Evolutionary conservation across 2,888 invertebrate genomes (phyloP), one percentile per base, ranked within the genome.

Genomic region (Cabera pusaria): DNA sequence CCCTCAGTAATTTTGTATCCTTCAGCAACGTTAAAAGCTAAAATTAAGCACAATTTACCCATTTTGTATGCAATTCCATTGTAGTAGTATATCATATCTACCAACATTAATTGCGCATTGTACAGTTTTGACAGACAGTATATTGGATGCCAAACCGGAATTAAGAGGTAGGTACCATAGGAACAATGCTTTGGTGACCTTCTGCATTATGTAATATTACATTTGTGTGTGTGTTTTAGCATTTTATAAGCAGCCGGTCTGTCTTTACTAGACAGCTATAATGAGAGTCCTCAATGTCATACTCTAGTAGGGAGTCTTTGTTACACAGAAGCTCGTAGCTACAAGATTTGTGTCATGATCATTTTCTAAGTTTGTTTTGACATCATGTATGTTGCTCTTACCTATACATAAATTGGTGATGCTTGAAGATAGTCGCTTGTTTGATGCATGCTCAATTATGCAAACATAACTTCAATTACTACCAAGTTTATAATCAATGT

Each of bases 81-180:
- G 35, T 45, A n/a, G n/a, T n/a, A n/a, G n/a, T n/a, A n/a, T n/a
- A n/a, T n/a, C n/a, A n/a, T n/a, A n/a, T n/a, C n/a, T n/a, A n/a
- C n/a, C 28, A 25, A 12, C 25, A 11, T 18, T 14, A 29, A 29
- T 28, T 26, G 31, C 28, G 29, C 21, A 22, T 27, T 38, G 37
- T 29, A 19, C 35, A 37, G 23, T 39, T 45, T 45, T 39, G 45
- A 44, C 45, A 45, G 36, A 20, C 41, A 27, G 43, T 45, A 42
- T 46, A 48, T 48, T 44, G 23, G 31, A 36, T 49, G 37, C 37
- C 33, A 23, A 44, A 38, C 44, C 49, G 49, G 46, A 49, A 46
- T 42, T 49, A 32, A 34, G 27, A 45, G 28, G 34, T 35, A 40
- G 32, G 4, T 14, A 14, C 25, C 12, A 20, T 39, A 32, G 18